Conservation (phyloP, 2,797 vertebrate species). For the Mormyrops attenuatus region DNA sequence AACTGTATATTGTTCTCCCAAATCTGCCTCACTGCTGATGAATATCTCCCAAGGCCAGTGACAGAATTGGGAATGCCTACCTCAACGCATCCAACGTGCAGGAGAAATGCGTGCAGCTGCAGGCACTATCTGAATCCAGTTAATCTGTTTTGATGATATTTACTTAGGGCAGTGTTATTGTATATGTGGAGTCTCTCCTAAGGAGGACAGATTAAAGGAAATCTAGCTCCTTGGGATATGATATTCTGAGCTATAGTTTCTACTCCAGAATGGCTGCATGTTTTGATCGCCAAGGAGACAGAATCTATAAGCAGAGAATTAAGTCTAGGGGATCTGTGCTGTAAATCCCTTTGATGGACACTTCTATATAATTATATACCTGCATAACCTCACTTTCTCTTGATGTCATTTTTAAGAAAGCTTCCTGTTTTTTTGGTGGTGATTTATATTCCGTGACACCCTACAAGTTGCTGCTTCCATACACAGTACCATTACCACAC, state of each 20-base stretch:
- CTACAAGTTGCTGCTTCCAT: neutral
- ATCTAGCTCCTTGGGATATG: constrained; percentile 5
- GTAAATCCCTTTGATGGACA: constrained; percentile 48
- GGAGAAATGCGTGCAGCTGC: neutral
- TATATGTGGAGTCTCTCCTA: constrained; percentile 22
- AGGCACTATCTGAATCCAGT: constrained; percentile 15
- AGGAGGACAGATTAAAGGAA: neutral
- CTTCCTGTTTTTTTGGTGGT: neutral
- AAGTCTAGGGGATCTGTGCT: constrained; percentile 32
- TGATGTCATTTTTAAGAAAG: neutral
- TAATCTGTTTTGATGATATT: constrained; percentile 25
- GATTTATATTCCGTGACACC: neutral
- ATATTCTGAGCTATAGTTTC: constrained; percentile 10
- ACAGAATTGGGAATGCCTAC: neutral
- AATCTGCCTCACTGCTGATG: neutral
- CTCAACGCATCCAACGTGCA: neutral
- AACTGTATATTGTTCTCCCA: neutral
- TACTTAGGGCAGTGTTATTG: constrained; percentile 19
- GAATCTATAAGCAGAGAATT: neutral
- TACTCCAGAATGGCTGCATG: neutral
- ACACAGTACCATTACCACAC: neutral
- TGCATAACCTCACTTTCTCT: neutral
- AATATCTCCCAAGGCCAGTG: too few relatives aligned
- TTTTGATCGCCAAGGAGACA: neutral
- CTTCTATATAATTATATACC: constrained; percentile 52